Conservation (phyloP, 2,113 vertebrate genomes). For the Callospermophilus lateralis region DNA sequence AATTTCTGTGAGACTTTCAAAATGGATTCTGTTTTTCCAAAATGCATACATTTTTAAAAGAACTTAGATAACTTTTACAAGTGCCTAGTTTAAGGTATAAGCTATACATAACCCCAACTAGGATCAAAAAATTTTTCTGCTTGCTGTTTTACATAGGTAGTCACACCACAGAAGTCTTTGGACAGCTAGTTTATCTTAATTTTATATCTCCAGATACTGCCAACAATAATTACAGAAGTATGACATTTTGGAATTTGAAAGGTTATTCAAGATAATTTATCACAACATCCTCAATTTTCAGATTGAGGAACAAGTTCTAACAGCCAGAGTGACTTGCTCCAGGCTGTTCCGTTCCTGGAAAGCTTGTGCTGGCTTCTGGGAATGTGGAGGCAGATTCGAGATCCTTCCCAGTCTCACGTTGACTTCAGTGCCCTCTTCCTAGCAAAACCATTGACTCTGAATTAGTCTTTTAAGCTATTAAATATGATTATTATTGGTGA, state of each 20-base stretch:
- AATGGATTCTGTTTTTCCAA: slow-evolving; percentile 62
- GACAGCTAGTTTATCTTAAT: slow-evolving; percentile 15
- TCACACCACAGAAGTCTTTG: neutral
- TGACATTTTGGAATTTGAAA: slow-evolving; percentile 46
- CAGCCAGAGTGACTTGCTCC: neutral
- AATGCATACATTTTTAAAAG: slow-evolving; percentile 56
- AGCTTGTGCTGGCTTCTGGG: neutral
- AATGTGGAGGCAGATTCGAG: neutral
- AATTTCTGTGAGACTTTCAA: slow-evolving; percentile 73
- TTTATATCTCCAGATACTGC: slow-evolving; percentile 21
- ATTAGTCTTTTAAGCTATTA: neutral
- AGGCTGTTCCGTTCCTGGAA: neutral
- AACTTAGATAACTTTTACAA: slow-evolving; percentile 32
- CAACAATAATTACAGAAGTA: slow-evolving; percentile 43
- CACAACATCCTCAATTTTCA: neutral
- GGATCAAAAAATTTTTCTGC: neutral
- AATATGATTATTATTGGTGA: neutral
- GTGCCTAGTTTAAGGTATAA: neutral
- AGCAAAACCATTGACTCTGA: neutral
- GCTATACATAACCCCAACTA: slow-evolving; percentile 56
- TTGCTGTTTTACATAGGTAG: slow-evolving; percentile 4
- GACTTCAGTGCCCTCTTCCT: neutral
- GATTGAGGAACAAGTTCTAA: neutral
- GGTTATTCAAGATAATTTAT: neutral
- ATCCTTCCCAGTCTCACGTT: neutral